Base-by-base conservation (phyloP, 2,113 vertebrate genomes). In the Protobothrops mucrosquamatus region DNA sequence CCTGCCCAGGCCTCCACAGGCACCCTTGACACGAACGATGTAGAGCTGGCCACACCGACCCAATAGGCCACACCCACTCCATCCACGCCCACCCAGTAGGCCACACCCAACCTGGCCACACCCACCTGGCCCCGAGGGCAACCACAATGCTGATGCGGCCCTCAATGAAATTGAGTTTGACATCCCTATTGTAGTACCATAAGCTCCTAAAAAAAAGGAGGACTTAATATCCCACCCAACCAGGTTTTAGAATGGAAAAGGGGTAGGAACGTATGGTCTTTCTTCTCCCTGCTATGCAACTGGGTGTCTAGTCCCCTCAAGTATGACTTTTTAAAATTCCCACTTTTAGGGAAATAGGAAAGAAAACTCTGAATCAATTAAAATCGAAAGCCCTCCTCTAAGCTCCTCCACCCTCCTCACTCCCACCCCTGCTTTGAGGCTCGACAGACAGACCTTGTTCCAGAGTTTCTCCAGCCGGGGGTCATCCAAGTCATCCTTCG, bases 381-480 rank as follows among this genome's bases (percentile, higher is more conserved):
- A 34, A 69, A 81, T 1, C 7, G 0, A 29, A 34, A 20, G 46
- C 6, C 87, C 26, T n/a, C 87, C 26, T 10, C 14, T 54, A 3
- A 55, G n/a, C 11, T 2, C 5, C 7, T 0, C 6, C 26, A 22
- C 2, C 14, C 43, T 2, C 14, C 26, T 29, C 48, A 12, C 34
- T 2, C 55, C 8, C 61, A 0, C 56, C 3, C 23, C 48, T 2
- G 3, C 2, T 92, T 8, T 61, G 18, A 24, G 87, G 93, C 94
- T 46, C 9, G 3, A 46, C 0, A 48, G 69, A 92, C 96, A 85
- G 15, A 99, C 99, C 98, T 99, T 99, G 97, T 98, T 99, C 99
- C 99, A 99, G 56, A 99, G 96, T 95, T 99, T 99, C 94, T 99
- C 98, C 94, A 99, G 97, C 93, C 98, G 97, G 59, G 99, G 99